Percentiles rank a stretch among this genome's conserved stretches.
Conservation (phyloP, 2,113 vertebrate species). For the Saguinus imperator region DNA sequence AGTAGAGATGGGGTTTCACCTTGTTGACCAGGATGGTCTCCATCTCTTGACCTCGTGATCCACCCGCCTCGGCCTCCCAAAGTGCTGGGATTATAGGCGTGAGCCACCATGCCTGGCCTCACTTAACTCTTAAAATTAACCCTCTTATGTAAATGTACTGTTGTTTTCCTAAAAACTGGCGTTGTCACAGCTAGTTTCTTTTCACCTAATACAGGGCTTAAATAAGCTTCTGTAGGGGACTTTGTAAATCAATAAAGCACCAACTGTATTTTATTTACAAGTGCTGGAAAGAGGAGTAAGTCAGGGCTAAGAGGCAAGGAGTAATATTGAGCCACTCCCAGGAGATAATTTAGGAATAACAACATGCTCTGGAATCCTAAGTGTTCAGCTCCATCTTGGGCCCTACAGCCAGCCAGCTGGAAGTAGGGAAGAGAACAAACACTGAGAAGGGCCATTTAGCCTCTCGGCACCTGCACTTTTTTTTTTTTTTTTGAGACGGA, state of each 20-base stretch:
- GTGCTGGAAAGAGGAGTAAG: not conserved
- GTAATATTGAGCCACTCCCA: not conserved
- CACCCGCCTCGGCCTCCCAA: too few species aligned
- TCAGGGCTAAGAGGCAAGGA: not conserved
- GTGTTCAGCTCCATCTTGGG: not conserved
- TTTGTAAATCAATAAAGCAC: constrained; percentile 22
- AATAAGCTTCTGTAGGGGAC: not conserved
- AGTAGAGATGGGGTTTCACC: too few species aligned
- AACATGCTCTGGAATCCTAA: not conserved
- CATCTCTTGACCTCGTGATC: too few species aligned
- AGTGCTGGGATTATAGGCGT: too few species aligned
- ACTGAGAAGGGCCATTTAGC: not conserved
- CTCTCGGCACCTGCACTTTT: not conserved
- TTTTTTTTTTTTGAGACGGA: too few species aligned
- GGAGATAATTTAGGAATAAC: not conserved
- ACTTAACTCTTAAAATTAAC: not conserved
- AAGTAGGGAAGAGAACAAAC: not conserved
- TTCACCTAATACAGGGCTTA: not conserved
- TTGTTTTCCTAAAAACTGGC: not conserved
- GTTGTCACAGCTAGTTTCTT: not conserved
- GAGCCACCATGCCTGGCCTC: too few species aligned
- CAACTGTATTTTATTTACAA: constrained; percentile 39
- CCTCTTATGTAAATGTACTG: not conserved
- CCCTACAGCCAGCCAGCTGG: not conserved
- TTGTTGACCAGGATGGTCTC: too few species aligned